Percentiles rank a stretch among this genome's conserved stretches.
Conservation (phyloP, 2,113 vertebrate species). For the Equus quagga region DNA sequence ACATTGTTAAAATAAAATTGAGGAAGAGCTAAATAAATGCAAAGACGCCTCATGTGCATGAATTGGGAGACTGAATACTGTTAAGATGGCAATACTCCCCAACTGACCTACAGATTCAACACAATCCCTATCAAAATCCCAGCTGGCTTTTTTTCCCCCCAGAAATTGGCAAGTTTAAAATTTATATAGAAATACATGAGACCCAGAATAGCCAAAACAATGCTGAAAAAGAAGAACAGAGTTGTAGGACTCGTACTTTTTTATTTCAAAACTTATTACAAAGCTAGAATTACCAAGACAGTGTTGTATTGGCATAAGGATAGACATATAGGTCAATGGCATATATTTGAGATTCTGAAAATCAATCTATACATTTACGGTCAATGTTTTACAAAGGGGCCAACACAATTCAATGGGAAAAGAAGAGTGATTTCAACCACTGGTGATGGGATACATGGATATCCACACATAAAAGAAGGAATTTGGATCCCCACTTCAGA, state of each 20-base stretch:
- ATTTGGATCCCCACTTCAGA: background rate
- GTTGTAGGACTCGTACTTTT: background rate
- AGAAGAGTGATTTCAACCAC: background rate
- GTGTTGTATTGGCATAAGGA: background rate
- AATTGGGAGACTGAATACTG: background rate
- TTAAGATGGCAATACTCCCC: fast-evolving
- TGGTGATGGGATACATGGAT: background rate
- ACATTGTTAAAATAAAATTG: background rate
- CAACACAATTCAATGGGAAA: background rate
- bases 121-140: too few relatives aligned
- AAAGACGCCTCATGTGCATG: background rate
- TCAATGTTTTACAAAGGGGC: background rate
- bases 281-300: background rate
- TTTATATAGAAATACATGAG: background rate
- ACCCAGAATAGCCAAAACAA: background rate
- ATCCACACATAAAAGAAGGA: background rate
- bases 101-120: fast-evolving
- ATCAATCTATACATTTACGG: too few relatives aligned
- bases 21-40: background rate
- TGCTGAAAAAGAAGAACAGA: background rate
- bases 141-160: background rate
- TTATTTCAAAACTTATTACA: background rate
- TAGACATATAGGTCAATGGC: fast-evolving
- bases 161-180: background rate
- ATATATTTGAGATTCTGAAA: background rate